Evolutionary conservation across 2,113 vertebrate species (phyloP), one percentile per base, ranked within the genome.

Genomic region (Caloenas nicobarica): DNA sequence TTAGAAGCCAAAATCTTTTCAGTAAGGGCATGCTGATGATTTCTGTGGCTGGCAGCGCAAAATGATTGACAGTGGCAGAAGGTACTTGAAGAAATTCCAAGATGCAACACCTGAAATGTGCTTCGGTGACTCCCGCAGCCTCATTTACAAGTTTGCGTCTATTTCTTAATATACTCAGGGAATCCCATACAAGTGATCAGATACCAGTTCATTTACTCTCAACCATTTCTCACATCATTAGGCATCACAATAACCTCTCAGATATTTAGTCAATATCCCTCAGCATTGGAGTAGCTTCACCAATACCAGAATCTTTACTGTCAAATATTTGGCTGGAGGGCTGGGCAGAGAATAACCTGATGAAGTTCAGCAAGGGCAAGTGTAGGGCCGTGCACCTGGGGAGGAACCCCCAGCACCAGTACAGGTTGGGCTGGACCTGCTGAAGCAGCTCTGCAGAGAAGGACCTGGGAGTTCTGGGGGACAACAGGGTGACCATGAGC

Each of bases 101-200:
- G 48, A 13, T 24, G 16, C 0, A 2, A 28, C 18, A 15, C 21
- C 18, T 14, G 46, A 54, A 29, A 69, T 33, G 25, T 16, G 58
- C 58, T 44, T 46, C 0, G 2, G 26, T 46, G 8, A 8, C 72
- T 25, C 7, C 1, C 7, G 34, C 60, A 66, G 65, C 42, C 31
- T 44, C 31, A 23, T 28, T 53, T 8, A 69, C 28, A 28, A 36
- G 26, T 40, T 81, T 1, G 0, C 7, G 12, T 23, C 28, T 42
- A 1, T 44, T 72, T 58, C 38, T 4, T 11, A 9, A 0, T 3
- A 7, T 4, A 21, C 14, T 28, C 1, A 0, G 14, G n/a, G 16
- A 19, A 8, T 36, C 13, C 56, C 40, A 11, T 23, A 17, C 18
- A 11, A 26, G 36, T n/a, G 44, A 46, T 66, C 11, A 5, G 11